Evolutionary conservation across 2,113 vertebrate species (phyloP).

Genomic region (Acinonyx jubatus): DNA sequence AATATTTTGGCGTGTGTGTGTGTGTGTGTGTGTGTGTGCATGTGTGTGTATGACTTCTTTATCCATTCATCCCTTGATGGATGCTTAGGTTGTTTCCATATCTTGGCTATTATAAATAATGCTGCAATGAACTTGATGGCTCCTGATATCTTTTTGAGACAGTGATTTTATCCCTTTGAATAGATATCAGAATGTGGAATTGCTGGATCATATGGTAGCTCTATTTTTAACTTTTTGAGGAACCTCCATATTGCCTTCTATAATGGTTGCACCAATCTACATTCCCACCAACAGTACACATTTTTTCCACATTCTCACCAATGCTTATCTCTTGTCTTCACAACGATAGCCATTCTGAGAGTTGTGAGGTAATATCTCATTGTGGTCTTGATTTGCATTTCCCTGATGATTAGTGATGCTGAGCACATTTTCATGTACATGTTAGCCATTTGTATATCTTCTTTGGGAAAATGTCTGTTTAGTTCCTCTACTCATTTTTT

Average conservation of each 20-base stretch:
- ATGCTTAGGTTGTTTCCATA: not conserved
- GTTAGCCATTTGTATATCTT: not conserved
- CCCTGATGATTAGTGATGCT: not conserved
- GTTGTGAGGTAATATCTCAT: not conserved
- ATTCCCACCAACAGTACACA: not conserved
- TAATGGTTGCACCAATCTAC: not conserved
- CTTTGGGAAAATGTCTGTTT: not conserved
- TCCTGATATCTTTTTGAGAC: not conserved
- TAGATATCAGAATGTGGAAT: not conserved
- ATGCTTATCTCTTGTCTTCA: not conserved
- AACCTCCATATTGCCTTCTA: not conserved
- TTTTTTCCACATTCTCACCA: not conserved
- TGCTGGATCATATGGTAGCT: not conserved
- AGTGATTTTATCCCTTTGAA: not conserved
- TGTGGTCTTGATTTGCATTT: not conserved
- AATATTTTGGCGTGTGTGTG: not conserved
- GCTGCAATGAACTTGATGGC: not conserved
- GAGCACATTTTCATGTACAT: not conserved
- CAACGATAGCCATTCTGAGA: not conserved
- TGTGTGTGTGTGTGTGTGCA: not conserved
- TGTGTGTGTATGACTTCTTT: not conserved
- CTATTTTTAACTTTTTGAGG: not conserved
- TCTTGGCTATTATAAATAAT: not conserved
- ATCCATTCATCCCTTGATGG: not conserved
- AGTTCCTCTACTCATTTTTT: not conserved